These are phyloP conservation scores for Dallia pectoralis DNA, from an alignment of 2,797 vertebrate genomes.

Conservation along the genomic window DNA sequence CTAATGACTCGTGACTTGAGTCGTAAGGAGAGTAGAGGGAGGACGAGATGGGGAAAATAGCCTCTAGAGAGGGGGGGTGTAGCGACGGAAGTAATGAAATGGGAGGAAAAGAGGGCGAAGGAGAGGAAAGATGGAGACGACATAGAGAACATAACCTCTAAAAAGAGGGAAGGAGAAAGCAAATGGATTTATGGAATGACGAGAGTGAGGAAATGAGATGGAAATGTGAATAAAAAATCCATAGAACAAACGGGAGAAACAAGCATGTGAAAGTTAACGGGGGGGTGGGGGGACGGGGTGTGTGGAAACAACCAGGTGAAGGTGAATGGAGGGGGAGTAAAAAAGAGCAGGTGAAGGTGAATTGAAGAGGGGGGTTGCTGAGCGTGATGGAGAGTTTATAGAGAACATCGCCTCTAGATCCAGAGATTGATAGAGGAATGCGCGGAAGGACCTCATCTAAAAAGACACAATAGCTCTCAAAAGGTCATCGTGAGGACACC, in stretches of 20 bases:
- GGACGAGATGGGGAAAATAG: constrained; percentile 50
- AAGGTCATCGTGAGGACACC: constrained; percentile 20
- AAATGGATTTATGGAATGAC: neutral
- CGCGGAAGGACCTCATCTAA: constrained; percentile 27
- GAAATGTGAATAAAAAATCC: neutral
- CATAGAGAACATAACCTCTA: neutral
- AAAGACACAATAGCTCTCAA: constrained; percentile 17
- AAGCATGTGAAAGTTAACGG: neutral
- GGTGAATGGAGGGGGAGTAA: too few relatives aligned
- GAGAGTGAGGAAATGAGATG: neutral
- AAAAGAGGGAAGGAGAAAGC: neutral
- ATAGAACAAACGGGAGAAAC: neutral
- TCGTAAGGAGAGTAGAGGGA: constrained; percentile 62
- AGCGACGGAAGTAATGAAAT: constrained; percentile 15
- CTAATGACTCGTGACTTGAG: constrained; percentile 77
- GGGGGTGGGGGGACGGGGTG: too few relatives aligned
- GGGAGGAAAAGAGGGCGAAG: constrained; percentile 50
- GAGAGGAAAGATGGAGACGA: neutral
- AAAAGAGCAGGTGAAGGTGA: too few relatives aligned
- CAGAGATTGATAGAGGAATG: neutral
- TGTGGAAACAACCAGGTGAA: constrained; percentile 3
- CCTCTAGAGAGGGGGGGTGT: constrained; percentile 35
- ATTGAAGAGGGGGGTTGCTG: too few relatives aligned
- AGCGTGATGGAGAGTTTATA: constrained; percentile 8
- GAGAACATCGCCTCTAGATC: neutral